These are phyloP conservation scores for Troides helena DNA, from an alignment of 2,888 invertebrate species.

Conservation along the genomic window DNA sequence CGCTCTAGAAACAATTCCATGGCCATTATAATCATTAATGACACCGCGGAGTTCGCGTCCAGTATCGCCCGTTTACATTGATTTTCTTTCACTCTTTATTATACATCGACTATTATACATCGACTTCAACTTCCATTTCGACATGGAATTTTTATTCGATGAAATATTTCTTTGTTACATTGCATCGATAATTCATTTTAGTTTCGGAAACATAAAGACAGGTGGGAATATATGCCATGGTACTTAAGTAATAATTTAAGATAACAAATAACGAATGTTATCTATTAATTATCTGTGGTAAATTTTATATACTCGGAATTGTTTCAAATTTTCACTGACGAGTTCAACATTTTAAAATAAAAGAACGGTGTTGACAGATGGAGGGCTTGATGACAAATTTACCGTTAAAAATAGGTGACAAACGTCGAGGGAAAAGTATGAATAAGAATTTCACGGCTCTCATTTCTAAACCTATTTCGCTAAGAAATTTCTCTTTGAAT, in stretches of 20 bases:
- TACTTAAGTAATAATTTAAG: not conserved
- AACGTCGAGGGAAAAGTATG: conserved; percentile 52
- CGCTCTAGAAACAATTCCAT: conserved; percentile 70
- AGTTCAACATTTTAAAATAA: conserved; percentile 15
- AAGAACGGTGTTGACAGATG: conserved; percentile 62
- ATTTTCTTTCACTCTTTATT: conserved; percentile 44
- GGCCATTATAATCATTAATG: conserved; percentile 71
- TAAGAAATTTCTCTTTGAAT: conserved; percentile 61
- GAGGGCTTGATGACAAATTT: conserved; percentile 66
- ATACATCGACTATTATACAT: conserved; percentile 49
- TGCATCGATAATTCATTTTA: not conserved
- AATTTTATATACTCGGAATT: not conserved
- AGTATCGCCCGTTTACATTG: conserved; percentile 53
- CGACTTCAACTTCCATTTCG: conserved; percentile 31
- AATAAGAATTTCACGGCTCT: conserved; percentile 45
- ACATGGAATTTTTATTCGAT: conserved; percentile 5
- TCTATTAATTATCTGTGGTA: not conserved
- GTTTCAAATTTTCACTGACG: conserved; percentile 1
- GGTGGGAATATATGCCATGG: too few relatives aligned
- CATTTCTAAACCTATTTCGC: conserved; percentile 54
- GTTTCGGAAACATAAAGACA: not conserved
- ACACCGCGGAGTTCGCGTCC: conserved; percentile 43
- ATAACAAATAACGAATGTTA: not conserved
- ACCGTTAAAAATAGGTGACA: conserved; percentile 66
- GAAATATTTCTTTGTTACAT: not conserved